A percentile compares a stretch with the other conserved stretches of the same genome.
Evolutionary conservation across 1,140 invertebrate genomes (phyloP).

Genomic region (Olivierus martensii): DNA sequence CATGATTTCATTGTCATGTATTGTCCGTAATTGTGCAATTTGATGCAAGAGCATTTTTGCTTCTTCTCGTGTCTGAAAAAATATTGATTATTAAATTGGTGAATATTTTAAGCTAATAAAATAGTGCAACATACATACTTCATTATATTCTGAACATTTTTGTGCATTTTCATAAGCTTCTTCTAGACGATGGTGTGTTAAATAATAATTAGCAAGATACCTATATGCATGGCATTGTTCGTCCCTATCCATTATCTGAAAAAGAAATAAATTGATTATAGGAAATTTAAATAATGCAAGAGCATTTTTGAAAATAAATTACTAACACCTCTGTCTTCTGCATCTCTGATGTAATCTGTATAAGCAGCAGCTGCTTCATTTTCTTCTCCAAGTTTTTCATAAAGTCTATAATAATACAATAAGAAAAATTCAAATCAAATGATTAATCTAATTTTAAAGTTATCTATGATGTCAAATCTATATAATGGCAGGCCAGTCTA

Average conservation of each 20-base stretch:
- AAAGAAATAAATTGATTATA: not conserved
- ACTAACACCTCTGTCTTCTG: conserved; percentile 8
- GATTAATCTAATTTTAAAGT: too few relatives aligned
- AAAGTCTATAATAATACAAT: too few relatives aligned
- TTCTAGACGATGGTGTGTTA: conserved; percentile 60
- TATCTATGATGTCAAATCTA: too few relatives aligned
- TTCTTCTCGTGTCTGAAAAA: conserved; percentile 67
- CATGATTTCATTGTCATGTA: conserved; percentile 27
- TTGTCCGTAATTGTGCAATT: conserved; percentile 51
- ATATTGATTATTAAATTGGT: too few relatives aligned
- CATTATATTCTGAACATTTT: conserved; percentile 70
- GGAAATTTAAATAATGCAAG: not conserved
- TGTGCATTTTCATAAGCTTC: conserved; percentile 81
- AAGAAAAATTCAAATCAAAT: too few relatives aligned
- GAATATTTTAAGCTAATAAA: too few relatives aligned
- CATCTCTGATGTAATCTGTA: conserved; percentile 55
- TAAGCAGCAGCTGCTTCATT: conserved; percentile 84
- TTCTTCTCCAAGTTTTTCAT: conserved; percentile 69
- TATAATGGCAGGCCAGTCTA: too few relatives aligned
- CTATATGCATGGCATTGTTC: conserved; percentile 71
- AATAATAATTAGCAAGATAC: conserved; percentile 80
- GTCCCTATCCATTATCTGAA: conserved; percentile 45
- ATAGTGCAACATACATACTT: conserved; percentile 30
- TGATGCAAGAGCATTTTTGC: conserved; percentile 72
- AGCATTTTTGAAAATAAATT: not conserved